Evolutionary conservation across 2,888 invertebrate species (phyloP).

Genomic region (Oscheius sp.): DNA sequence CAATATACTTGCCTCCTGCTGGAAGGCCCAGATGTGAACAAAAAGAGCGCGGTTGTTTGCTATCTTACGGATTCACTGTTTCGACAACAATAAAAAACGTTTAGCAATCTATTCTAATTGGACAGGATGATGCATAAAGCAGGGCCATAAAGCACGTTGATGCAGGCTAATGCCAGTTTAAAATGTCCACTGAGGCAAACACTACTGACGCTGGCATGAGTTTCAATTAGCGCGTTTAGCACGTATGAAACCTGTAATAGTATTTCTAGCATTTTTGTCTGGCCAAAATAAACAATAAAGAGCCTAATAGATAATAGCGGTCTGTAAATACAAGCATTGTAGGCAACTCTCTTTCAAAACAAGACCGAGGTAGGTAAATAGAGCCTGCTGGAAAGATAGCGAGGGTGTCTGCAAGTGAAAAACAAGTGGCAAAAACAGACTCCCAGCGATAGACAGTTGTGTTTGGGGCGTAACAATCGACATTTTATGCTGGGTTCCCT

Average conservation of each 20-base stretch:
- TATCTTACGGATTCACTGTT: too few species aligned
- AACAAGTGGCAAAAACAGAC: not conserved
- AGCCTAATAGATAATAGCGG: too few species aligned
- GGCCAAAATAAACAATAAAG: too few species aligned
- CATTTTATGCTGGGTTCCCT: too few species aligned
- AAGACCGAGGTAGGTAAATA: not conserved
- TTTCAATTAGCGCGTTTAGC: too few species aligned
- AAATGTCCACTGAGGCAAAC: not conserved
- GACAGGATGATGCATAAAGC: not conserved
- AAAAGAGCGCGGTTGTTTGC: too few species aligned
- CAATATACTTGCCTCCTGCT: constrained; percentile 17
- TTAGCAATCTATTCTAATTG: not conserved
- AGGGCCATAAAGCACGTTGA: constrained; percentile 1
- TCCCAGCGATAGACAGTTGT: too few species aligned
- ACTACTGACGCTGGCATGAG: too few species aligned
- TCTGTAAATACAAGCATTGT: not conserved
- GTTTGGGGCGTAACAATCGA: constrained; percentile 2
- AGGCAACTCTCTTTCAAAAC: not conserved
- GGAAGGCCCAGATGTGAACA: too few species aligned
- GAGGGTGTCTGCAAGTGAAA: not conserved
- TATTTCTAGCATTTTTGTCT: too few species aligned
- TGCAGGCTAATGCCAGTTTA: constrained; percentile 8
- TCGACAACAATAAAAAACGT: not conserved
- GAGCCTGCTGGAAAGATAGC: not conserved
- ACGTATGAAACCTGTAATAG: too few species aligned